These are phyloP conservation scores for Zaprionus gabonicus DNA, from an alignment of 1,140 invertebrate genomes.

Conservation along the genomic window DNA sequence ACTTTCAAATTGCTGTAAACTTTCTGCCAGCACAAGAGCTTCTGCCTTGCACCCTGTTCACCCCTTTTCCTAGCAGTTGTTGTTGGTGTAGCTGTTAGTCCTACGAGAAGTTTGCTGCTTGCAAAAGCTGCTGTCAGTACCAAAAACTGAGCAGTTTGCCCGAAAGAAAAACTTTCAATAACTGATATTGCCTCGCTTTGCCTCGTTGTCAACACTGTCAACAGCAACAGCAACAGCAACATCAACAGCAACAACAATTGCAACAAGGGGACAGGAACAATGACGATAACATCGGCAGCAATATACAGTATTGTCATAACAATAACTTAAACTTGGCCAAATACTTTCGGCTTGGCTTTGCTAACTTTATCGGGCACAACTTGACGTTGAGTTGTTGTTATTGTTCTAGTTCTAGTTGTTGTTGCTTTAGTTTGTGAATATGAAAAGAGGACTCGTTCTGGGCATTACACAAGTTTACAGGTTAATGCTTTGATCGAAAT, in stretches of 20 bases:
- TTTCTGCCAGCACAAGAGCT: conserved; percentile 17
- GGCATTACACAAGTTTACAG: not conserved
- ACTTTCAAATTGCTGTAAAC: conserved; percentile 31
- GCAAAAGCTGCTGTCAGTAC: conserved; percentile 34
- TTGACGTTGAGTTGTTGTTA: conserved; percentile 20
- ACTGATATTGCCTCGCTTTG: conserved; percentile 58
- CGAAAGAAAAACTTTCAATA: conserved; percentile 56
- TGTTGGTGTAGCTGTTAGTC: not conserved
- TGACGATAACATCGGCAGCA: not conserved
- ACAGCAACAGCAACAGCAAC: conserved; percentile 4
- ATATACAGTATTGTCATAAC: conserved; percentile 57
- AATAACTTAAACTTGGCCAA: conserved; percentile 65
- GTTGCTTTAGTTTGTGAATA: not conserved
- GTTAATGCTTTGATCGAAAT: not conserved
- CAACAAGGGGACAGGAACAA: conserved; percentile 1
- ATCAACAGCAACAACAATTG: conserved; percentile 2
- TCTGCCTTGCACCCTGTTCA: not conserved
- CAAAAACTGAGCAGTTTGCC: conserved; percentile 43
- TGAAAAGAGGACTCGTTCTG: not conserved
- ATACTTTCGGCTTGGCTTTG: conserved; percentile 48
- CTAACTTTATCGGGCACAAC: conserved; percentile 51
- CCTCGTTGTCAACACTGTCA: conserved; percentile 38
- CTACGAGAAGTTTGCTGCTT: conserved; percentile 17
- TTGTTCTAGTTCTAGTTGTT: not conserved
- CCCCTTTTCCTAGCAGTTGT: not conserved